phyloP scores from a whole-genome alignment of 2,113 vertebrate species.

The Podarcis muralis region DNA sequence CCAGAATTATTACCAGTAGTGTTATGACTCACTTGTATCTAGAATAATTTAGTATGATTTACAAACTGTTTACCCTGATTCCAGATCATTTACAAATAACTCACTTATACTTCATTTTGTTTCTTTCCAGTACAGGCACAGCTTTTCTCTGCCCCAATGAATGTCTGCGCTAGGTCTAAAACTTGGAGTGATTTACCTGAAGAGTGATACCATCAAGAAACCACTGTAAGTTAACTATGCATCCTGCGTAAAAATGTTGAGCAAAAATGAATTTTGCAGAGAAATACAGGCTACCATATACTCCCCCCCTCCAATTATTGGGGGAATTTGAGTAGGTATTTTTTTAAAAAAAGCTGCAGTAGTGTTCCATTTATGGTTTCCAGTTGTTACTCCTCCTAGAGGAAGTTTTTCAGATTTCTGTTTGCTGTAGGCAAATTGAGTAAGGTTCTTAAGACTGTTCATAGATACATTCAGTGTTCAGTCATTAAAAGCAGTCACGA shows the following conservation, averaged over 20 bases:
- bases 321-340: slow-evolving; percentile 35
- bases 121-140: slow-evolving; percentile 76
- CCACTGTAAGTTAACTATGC: slow-evolving; percentile 81
- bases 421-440: neutral
- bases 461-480: neutral
- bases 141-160: slow-evolving; percentile 83
- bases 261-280: slow-evolving; percentile 30
- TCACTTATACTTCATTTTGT: slow-evolving; percentile 59
- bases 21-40: neutral
- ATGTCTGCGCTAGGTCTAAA: slow-evolving; percentile 83
- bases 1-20: neutral
- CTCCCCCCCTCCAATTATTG: slow-evolving; percentile 54
- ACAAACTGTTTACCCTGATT: neutral
- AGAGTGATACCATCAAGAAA: slow-evolving; percentile 82
- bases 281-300: slow-evolving; percentile 40
- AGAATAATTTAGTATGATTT: neutral
- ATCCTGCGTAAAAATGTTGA: slow-evolving; percentile 60
- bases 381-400: neutral
- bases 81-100: neutral
- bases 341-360: slow-evolving; percentile 55
- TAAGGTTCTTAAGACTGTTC: neutral
- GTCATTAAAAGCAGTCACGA: neutral
- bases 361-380: neutral
- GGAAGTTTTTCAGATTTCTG: neutral
- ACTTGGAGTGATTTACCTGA: slow-evolving; percentile 84